Conservation (phyloP, 30 jellyfish, hydroid and myxozoan genomes). For the Hydra vulgaris region DNA sequence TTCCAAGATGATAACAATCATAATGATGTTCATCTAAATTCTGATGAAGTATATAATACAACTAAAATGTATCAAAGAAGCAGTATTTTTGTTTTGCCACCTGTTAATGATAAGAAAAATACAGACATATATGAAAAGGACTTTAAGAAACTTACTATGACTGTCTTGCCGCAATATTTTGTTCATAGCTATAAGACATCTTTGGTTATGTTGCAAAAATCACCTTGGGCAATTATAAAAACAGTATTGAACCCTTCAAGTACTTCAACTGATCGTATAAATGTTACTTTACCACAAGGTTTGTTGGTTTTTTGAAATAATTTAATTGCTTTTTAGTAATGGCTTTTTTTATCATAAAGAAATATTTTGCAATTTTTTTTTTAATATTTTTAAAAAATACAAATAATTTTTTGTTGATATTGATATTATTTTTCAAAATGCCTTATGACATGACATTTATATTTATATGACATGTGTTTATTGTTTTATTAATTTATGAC, state of each 20-base stretch:
- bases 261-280: background rate
- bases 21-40: background rate
- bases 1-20: background rate
- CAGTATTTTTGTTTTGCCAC: background rate
- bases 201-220: conserved; percentile 13
- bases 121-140: conserved; percentile 9
- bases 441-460: no score
- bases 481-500: no score
- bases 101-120: background rate
- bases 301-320: background rate
- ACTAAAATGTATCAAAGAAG: conserved; percentile 13
- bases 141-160: conserved; percentile 14
- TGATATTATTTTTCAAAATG: no score
- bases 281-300: background rate
- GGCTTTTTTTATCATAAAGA: no score
- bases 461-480: no score
- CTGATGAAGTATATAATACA: background rate
- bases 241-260: background rate
- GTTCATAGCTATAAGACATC: conserved; percentile 22
- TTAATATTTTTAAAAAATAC: no score
- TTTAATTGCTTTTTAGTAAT: background rate
- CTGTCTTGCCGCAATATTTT: conserved; percentile 19
- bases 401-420: no score
- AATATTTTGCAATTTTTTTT: no score
- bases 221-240: conserved; percentile 28